These are phyloP conservation scores for Oreohelix idahoensis DNA, from an alignment of 1,140 invertebrate species.

Conservation along the genomic window DNA sequence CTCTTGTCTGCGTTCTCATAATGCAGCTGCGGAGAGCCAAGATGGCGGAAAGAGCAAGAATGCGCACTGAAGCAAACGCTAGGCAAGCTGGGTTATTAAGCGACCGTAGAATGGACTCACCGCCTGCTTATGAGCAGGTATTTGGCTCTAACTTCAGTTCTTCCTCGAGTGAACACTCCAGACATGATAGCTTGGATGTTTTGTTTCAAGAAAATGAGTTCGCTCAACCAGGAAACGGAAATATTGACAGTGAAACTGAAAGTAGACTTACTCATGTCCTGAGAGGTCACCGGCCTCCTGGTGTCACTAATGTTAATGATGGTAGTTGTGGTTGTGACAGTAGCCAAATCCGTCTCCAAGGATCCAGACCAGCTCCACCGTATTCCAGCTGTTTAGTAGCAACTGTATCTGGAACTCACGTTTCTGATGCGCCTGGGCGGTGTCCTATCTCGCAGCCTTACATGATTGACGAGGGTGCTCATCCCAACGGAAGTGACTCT, in stretches of 20 bases:
- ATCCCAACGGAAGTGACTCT: too few relatives aligned
- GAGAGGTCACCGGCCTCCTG: not conserved
- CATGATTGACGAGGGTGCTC: too few relatives aligned
- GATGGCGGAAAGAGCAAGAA: constrained; percentile 36
- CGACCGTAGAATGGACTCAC: not conserved
- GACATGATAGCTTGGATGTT: not conserved
- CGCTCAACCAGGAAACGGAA: not conserved
- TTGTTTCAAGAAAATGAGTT: constrained; percentile 1
- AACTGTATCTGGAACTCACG: too few relatives aligned
- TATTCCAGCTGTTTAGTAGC: not conserved
- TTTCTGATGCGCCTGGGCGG: too few relatives aligned
- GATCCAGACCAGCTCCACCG: not conserved
- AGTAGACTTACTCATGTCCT: not conserved
- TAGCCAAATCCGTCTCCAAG: too few relatives aligned
- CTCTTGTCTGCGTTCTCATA: constrained; percentile 46
- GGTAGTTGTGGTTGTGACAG: not conserved
- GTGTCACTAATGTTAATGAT: not conserved
- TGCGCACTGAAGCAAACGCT: not conserved
- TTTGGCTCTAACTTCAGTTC: constrained; percentile 23
- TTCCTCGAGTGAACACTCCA: not conserved
- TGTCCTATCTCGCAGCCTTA: too few relatives aligned
- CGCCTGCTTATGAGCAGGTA: constrained; percentile 45
- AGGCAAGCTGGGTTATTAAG: too few relatives aligned
- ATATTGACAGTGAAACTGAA: not conserved
- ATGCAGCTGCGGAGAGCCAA: constrained; percentile 42